A percentile compares a stretch with the other conserved stretches of the same genome.
These are phyloP conservation scores for Calephelis virginiensis DNA, from an alignment of 1,140 invertebrate genomes.

Conservation along the genomic window DNA sequence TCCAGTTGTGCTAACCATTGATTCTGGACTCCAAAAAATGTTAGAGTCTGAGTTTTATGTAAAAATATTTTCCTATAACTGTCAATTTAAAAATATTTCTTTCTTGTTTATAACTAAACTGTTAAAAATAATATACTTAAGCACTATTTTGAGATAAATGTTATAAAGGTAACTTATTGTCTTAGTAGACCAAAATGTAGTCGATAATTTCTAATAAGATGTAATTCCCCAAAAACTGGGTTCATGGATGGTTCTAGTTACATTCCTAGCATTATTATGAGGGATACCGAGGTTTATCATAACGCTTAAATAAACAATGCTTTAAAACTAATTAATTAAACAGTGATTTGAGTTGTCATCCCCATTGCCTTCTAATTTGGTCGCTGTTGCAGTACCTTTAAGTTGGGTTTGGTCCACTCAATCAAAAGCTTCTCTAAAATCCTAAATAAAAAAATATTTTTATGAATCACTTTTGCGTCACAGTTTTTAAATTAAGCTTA, in stretches of 20 bases:
- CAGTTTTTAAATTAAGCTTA: background rate
- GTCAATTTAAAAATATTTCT: background rate
- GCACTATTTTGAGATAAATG: background rate
- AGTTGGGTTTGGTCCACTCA: constrained; percentile 9
- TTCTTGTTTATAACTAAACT: too few species aligned
- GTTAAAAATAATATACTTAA: too few species aligned
- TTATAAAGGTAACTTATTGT: background rate
- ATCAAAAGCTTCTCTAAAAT: constrained; percentile 5
- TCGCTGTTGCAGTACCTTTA: constrained; percentile 31
- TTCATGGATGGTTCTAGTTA: constrained; percentile 10
- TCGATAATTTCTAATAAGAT: constrained; percentile 7
- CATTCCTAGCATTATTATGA: constrained; percentile 29
- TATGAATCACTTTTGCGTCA: background rate
- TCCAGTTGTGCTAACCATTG: constrained; percentile 12
- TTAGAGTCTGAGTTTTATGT: background rate
- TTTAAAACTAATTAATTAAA: constrained; percentile 47
- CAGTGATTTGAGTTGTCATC: constrained; percentile 23
- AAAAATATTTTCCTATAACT: background rate
- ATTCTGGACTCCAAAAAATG: background rate
- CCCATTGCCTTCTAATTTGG: constrained; percentile 44
- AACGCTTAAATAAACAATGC: constrained; percentile 55
- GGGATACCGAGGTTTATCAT: constrained; percentile 49
- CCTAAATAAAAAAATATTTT: background rate
- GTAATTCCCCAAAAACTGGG: constrained; percentile 18
- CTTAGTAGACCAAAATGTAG: constrained; percentile 1